phyloP scores from a whole-genome alignment of 2,113 vertebrate species.

The Tympanuchus pallidicinctus region DNA sequence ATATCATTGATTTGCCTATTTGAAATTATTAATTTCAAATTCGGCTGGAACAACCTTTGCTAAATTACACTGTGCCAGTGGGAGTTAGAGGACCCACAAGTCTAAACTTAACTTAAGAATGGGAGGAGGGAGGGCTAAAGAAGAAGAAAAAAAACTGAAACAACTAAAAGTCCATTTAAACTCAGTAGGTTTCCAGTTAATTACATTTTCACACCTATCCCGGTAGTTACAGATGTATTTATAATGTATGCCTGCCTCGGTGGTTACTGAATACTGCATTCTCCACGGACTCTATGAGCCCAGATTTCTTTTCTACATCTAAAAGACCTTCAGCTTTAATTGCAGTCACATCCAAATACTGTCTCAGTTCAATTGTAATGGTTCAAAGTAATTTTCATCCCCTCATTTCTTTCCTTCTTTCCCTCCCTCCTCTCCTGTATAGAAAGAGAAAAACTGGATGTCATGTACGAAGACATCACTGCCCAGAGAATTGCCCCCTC shows the following conservation, averaged over 20 bases:
- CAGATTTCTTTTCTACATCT: slow-evolving; percentile 24
- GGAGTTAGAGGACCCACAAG: slow-evolving; percentile 73
- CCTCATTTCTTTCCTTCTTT: background rate
- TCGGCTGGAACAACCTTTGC: slow-evolving; percentile 77
- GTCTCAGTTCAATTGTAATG: background rate
- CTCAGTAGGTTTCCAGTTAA: slow-evolving; percentile 80
- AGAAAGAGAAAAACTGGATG: background rate
- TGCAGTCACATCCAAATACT: slow-evolving; percentile 6
- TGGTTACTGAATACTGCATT: slow-evolving; percentile 43
- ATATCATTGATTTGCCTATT: slow-evolving; percentile 82
- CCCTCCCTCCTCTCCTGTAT: rapidly evolving
- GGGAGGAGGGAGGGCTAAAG: slow-evolving; percentile 34
- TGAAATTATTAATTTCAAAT: slow-evolving; percentile 84
- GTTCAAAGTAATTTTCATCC: background rate
- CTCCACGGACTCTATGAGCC: slow-evolving; percentile 31
- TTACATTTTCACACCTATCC: slow-evolving; percentile 80
- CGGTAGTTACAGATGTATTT: slow-evolving; percentile 71
- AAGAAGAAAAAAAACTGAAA: slow-evolving; percentile 55
- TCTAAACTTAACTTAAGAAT: slow-evolving; percentile 76
- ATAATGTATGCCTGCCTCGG: slow-evolving; percentile 63
- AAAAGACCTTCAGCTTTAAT: slow-evolving; percentile 35
- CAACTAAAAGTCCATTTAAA: slow-evolving; percentile 78
- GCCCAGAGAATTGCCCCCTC: background rate
- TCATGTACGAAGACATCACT: background rate
- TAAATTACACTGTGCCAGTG: slow-evolving; percentile 81